Evolutionary conservation across 53 echinoderm and acorn worm genomes (phyloP).

Genomic region (Crossaster papposus): DNA sequence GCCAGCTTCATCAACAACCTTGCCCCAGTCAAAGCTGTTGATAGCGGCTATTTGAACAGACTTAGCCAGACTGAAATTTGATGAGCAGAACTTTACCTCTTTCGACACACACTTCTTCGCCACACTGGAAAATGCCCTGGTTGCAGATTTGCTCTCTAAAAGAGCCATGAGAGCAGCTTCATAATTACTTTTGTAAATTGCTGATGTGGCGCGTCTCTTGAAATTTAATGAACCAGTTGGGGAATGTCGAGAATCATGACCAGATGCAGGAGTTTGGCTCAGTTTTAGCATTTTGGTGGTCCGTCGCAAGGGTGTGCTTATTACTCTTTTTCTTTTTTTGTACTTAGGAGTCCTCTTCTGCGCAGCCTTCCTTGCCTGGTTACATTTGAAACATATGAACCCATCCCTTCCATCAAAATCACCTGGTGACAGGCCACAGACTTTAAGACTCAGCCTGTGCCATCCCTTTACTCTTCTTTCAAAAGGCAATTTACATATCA

Average conservation of each 20-base stretch:
- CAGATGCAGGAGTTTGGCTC: too few species aligned
- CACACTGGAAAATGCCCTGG: neutral
- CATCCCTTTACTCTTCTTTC: neutral
- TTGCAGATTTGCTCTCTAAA: neutral
- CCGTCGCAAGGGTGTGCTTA: neutral
- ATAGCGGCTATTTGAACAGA: neutral
- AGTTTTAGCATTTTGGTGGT: neutral
- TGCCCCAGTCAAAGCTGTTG: neutral
- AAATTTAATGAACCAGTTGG: too few species aligned
- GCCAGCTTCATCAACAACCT: constrained; percentile 10
- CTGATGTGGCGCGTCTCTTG: too few species aligned
- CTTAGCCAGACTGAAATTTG: neutral
- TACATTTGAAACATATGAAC: neutral
- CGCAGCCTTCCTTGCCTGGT: neutral
- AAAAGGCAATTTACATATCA: too few species aligned
- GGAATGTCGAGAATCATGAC: too few species aligned
- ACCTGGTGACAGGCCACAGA: neutral
- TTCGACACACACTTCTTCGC: too few species aligned
- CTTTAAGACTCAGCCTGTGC: neutral
- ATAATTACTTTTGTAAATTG: neutral
- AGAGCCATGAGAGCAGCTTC: neutral
- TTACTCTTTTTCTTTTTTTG: neutral
- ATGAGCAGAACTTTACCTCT: too few species aligned
- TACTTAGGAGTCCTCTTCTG: too few species aligned
- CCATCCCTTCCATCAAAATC: neutral